Conservation (phyloP, 2,113 vertebrate genomes). For the Sardina pilchardus region DNA sequence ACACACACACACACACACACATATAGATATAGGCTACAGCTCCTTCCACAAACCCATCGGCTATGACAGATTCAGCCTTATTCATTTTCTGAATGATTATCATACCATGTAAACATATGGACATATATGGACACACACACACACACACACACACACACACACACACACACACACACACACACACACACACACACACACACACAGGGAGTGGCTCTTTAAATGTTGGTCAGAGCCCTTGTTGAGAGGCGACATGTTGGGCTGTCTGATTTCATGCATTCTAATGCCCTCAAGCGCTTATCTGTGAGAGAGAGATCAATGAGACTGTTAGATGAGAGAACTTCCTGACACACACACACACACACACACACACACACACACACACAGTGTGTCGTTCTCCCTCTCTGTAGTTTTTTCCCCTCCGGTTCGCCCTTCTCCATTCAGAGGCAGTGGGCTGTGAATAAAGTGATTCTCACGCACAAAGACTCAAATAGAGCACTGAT, state of each 20-base stretch:
- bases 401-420: no score
- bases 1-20: slow-evolving; percentile 19
- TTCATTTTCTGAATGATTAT: no score
- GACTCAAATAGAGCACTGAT: slow-evolving; percentile 48
- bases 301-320: slow-evolving; percentile 62
- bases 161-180: neutral
- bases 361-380: neutral
- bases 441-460: slow-evolving; percentile 62
- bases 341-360: neutral
- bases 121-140: neutral
- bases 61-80: no score
- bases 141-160: neutral
- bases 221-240: slow-evolving; percentile 1
- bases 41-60: neutral
- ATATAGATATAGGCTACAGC: neutral
- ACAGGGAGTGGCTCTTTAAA: neutral
- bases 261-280: slow-evolving; percentile 59
- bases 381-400: neutral
- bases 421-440: slow-evolving; percentile 52
- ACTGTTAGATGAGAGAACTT: slow-evolving; percentile 39
- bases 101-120: no score
- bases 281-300: slow-evolving; percentile 56
- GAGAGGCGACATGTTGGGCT: neutral
- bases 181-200: neutral
- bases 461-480: slow-evolving; percentile 58